Evolutionary conservation across 64 coral and sea anemone species (phyloP), one percentile per base, ranked within the genome.

Genomic region (Stichodactyla mertensii): DNA sequence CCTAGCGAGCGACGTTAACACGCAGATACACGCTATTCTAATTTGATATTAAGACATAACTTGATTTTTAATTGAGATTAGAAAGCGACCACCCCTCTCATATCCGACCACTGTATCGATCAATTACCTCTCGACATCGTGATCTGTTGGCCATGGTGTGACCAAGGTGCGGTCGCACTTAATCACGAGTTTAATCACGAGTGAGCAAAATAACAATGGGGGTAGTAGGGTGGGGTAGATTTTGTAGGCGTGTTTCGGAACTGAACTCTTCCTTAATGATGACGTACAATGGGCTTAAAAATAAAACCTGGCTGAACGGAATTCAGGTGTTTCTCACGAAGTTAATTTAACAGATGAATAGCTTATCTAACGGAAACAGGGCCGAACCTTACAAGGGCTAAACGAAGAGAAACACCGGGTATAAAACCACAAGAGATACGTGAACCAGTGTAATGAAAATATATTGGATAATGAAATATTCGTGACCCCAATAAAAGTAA

Each of bases 181-280:
- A 5, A n/a, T 11, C 69, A 74, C 69, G 22, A 74, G 24, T 74
- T 74, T 23, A 74, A n/a, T 11, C 69, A 23, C 7, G 69, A 8
- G 24, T 31, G 69, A 74, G 10, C 69, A 74, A 74, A 74, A 74
- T 31, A 74, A 74, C 69, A 74, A 74, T 74, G 26, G 27, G 69
- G 69, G 69, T n/a, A 74, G 69, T 74, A 74, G 69, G 69, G 69
- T 31, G 69, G 69, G 24, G 69, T 31, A 36, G 20, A 74, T 28
- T 74, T 74, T 74, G 69, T 74, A 74, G 69, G 69, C 69, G 69
- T 74, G 69, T 71, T 71, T 71, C 22, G 66, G n/a, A 74, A 74
- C 36, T 45, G 36, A 74, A 0, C 69, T 31, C 10, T 74, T 74
- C 69, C 10, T 31, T 58, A 58, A 58, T 11, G 8, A 31, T 74